Evolutionary conservation across 2,888 invertebrate genomes (phyloP).

Genomic region (Ernsta delagoae): DNA sequence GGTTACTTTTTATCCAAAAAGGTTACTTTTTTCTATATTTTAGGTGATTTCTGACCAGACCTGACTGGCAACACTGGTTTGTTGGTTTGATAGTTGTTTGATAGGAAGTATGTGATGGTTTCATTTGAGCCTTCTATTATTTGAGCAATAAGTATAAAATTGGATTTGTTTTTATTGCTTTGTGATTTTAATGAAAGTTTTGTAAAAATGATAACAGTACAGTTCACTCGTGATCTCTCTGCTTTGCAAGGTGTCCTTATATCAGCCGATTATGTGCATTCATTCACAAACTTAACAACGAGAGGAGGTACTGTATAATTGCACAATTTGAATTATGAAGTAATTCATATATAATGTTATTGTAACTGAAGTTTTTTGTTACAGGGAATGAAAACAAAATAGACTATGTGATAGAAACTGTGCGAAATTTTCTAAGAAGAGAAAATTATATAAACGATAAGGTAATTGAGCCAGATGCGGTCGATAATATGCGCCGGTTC

Average conservation of each 20-base stretch:
- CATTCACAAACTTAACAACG: constrained; percentile 61
- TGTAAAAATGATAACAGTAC: constrained; percentile 49
- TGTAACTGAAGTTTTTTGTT: constrained; percentile 41
- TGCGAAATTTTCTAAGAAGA: constrained; percentile 58
- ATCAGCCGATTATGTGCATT: constrained; percentile 64
- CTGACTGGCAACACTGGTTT: no score
- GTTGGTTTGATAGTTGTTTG: no score
- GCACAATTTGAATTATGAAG: no score
- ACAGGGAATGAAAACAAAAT: constrained; percentile 74
- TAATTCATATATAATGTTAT: no score
- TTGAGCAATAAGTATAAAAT: no score
- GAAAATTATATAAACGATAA: constrained; percentile 56
- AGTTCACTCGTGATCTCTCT: constrained; percentile 66
- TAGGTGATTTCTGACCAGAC: no score
- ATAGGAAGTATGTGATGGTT: no score
- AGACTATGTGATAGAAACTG: constrained; percentile 52
- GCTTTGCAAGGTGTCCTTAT: constrained; percentile 71
- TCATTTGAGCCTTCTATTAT: no score
- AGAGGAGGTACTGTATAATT: constrained; percentile 57
- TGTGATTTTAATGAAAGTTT: no score
- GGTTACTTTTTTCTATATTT: no score
- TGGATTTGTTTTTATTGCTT: no score
- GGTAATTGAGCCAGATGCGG: constrained; percentile 47
- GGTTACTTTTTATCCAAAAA: no score
- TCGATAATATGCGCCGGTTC: constrained; percentile 57